A percentile compares a stretch with the other conserved stretches of the same genome.
These are phyloP conservation scores for Centropus unirufus DNA, from an alignment of 2,113 vertebrate species.

Conservation along the genomic window DNA sequence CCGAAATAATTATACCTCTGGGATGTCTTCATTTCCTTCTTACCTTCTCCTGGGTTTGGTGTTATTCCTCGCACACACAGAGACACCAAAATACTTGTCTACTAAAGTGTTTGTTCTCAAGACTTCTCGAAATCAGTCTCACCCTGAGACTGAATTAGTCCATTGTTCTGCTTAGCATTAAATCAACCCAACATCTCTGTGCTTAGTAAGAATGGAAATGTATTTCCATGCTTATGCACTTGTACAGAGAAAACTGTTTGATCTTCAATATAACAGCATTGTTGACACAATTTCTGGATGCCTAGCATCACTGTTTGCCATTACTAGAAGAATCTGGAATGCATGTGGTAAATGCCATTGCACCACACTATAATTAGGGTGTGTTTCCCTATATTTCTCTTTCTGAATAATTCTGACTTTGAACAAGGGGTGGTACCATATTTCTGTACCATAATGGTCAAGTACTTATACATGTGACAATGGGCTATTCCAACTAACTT, in stretches of 20 bases:
- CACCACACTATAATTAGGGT: not conserved
- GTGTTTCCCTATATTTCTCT: not conserved
- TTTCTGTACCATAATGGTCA: not conserved
- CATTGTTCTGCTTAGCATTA: not conserved
- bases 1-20: not conserved
- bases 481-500: not conserved
- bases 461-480: not conserved
- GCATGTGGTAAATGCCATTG: not conserved
- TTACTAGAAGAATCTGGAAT: not conserved
- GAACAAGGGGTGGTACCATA: not conserved
- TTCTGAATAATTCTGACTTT: not conserved
- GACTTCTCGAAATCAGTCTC: not conserved
- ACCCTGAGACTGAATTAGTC: not conserved
- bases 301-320: not conserved
- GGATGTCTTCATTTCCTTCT: not conserved
- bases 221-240: not conserved
- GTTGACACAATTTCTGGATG: not conserved
- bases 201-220: not conserved
- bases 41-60: not conserved
- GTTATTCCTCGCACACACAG: not conserved
- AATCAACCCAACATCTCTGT: not conserved
- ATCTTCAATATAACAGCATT: not conserved
- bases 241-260: not conserved
- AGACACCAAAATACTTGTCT: not conserved
- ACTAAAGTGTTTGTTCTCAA: not conserved